These are phyloP conservation scores for Rhea pennata DNA, from an alignment of 2,113 vertebrate species.

Conservation along the genomic window DNA sequence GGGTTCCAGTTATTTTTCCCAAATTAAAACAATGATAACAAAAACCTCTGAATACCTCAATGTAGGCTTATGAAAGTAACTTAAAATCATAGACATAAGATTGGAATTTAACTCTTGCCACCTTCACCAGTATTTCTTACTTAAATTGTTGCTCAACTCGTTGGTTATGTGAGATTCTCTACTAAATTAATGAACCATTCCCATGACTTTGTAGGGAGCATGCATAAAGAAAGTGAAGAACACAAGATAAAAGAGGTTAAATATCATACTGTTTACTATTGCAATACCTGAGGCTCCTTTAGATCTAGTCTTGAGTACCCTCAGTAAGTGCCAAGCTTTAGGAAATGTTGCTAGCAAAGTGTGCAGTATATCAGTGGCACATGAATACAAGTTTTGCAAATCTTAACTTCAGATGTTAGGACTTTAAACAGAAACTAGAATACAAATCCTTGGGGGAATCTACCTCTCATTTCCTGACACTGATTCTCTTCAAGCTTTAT, in stretches of 20 bases:
- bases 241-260: neutral
- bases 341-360: neutral
- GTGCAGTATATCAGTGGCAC: neutral
- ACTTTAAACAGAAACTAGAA: neutral
- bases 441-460: neutral
- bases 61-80: too few relatives aligned
- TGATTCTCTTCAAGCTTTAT: rapidly evolving
- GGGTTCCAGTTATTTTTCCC: neutral
- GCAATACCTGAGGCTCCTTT: neutral
- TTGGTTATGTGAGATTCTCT: neutral
- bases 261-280: neutral
- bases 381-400: neutral
- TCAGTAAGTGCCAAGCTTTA: neutral
- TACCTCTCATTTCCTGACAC: neutral
- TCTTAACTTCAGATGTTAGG: neutral
- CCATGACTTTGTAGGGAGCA: neutral
- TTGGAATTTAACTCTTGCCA: too few relatives aligned
- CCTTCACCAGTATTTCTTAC: neutral
- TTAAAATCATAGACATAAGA: too few relatives aligned
- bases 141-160: neutral
- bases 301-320: neutral
- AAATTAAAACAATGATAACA: neutral
- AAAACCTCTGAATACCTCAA: neutral
- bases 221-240: neutral
- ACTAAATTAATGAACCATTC: neutral